These are phyloP conservation scores for Macrophya alboannulata DNA, from an alignment of 2,888 invertebrate species.

Conservation along the genomic window DNA sequence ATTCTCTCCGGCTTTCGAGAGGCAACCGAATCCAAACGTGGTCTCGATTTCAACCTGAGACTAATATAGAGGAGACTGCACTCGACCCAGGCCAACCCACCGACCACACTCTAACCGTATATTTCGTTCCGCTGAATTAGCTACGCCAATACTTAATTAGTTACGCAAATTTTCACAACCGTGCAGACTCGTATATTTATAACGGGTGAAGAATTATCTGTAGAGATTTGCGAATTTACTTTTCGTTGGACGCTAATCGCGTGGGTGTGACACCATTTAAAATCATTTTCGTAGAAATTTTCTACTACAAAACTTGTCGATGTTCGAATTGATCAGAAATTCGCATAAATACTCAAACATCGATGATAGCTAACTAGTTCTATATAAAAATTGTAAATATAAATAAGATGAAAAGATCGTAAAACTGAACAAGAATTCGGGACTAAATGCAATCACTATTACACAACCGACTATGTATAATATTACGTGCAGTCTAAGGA, in stretches of 20 bases:
- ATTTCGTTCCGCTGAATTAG: conserved; percentile 40
- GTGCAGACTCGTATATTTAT: neutral
- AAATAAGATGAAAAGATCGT: neutral
- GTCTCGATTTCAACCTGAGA: conserved; percentile 45
- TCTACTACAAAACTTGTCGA: neutral
- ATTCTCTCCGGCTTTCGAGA: conserved; percentile 19
- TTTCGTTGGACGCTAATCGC: neutral
- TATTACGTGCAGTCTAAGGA: conserved; percentile 34
- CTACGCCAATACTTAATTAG: conserved; percentile 37
- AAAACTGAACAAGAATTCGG: neutral
- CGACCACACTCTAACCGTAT: conserved; percentile 10
- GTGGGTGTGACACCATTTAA: neutral
- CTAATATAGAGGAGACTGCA: conserved; percentile 47
- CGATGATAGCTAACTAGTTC: too few species aligned
- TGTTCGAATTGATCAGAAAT: neutral
- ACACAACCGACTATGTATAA: neutral
- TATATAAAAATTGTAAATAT: neutral
- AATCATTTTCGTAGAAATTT: neutral
- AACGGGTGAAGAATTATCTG: neutral
- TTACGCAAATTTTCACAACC: neutral
- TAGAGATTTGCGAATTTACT: neutral
- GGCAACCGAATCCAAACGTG: conserved; percentile 29
- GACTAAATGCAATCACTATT: conserved; percentile 9
- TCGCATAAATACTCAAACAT: neutral
- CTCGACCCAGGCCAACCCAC: neutral